These are phyloP conservation scores for Philotrypesis tridentata DNA, from an alignment of 1,140 invertebrate species.

Conservation along the genomic window DNA sequence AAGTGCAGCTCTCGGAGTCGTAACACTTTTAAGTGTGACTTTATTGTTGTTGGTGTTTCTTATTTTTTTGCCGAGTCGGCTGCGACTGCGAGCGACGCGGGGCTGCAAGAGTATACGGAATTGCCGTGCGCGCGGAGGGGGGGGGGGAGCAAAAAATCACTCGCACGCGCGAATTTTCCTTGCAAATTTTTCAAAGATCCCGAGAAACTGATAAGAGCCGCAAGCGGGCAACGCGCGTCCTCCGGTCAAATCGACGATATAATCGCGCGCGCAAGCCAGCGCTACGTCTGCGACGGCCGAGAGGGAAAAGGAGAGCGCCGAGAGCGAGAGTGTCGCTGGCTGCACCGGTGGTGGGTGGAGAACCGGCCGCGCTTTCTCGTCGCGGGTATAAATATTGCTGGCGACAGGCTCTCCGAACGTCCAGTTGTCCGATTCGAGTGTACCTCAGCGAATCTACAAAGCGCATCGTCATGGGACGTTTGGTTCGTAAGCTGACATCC, in stretches of 20 bases:
- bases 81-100: too few species aligned
- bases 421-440: constrained; percentile 41
- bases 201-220: constrained; percentile 7
- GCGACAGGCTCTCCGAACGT: constrained; percentile 49
- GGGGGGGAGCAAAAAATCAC: neutral
- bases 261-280: too few species aligned
- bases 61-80: too few species aligned
- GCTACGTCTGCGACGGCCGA: neutral
- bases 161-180: neutral
- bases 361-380: neutral
- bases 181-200: neutral
- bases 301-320: constrained; percentile 19
- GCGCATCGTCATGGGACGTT: constrained; percentile 53
- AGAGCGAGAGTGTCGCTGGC: constrained; percentile 15
- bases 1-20: neutral
- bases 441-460: constrained; percentile 26
- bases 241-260: neutral
- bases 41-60: neutral
- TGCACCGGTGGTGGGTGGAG: neutral
- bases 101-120: too few species aligned
- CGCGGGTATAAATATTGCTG: constrained; percentile 67
- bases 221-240: neutral
- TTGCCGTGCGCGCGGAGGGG: too few species aligned
- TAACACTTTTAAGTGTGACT: neutral
- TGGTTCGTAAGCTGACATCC: constrained; percentile 52